phyloP scores from a whole-genome alignment of 2,113 vertebrate species.

The Platichthys flesus region DNA sequence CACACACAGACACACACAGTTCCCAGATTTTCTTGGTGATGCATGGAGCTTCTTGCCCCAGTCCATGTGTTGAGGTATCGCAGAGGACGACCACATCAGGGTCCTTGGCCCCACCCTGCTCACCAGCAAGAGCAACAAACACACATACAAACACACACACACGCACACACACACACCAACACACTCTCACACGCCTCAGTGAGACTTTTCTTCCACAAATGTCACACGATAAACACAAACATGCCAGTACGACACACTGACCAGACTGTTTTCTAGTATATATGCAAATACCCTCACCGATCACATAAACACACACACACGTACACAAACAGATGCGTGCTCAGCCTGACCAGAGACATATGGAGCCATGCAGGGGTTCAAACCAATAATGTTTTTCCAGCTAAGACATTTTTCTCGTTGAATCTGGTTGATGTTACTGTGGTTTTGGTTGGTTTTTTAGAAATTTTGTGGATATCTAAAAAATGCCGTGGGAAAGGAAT shows the following conservation, averaged over 20 bases:
- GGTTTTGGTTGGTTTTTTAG: slow-evolving; percentile 63
- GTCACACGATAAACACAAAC: slow-evolving; percentile 27
- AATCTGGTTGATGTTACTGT: slow-evolving; percentile 70
- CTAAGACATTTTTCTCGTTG: slow-evolving; percentile 32
- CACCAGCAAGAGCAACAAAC: slow-evolving; percentile 62
- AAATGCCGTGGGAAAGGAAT: slow-evolving; percentile 71
- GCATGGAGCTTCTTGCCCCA: slow-evolving; percentile 57
- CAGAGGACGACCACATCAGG: slow-evolving; percentile 71
- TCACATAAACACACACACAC: slow-evolving; percentile 46
- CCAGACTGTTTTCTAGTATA: background rate
- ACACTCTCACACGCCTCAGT: slow-evolving; percentile 28
- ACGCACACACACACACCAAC: slow-evolving; percentile 39
- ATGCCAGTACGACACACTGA: slow-evolving; percentile 20
- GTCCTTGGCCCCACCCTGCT: slow-evolving; percentile 64
- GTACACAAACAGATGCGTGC: slow-evolving; percentile 39
- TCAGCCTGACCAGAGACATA: slow-evolving; percentile 47
- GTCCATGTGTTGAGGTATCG: slow-evolving; percentile 67
- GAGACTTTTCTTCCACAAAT: slow-evolving; percentile 21
- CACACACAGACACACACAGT: slow-evolving; percentile 17
- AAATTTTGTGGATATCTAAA: slow-evolving; percentile 57
- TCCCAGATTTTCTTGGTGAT: slow-evolving; percentile 68
- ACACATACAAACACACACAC: slow-evolving; percentile 37
- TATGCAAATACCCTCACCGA: slow-evolving; percentile 28
- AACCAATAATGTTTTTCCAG: slow-evolving; percentile 62
- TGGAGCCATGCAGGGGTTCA: slow-evolving; percentile 64